Evolutionary conservation across 2,113 vertebrate genomes (phyloP).

Genomic region (Micromys minutus): DNA sequence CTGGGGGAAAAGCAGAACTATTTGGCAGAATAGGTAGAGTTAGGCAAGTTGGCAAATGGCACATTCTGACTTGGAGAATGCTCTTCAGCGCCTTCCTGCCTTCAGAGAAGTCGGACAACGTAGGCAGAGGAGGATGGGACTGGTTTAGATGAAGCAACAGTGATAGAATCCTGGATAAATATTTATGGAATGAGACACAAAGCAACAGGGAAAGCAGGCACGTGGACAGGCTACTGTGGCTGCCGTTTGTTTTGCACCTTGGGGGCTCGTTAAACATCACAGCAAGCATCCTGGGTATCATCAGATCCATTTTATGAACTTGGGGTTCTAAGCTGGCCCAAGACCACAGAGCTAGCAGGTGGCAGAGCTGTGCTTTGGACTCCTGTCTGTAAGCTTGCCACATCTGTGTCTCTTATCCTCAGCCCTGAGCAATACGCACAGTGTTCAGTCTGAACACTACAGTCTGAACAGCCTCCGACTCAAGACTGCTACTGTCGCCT

Average conservation of each 20-base stretch:
- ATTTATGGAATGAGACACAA: neutral
- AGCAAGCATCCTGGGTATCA: neutral
- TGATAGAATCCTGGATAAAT: neutral
- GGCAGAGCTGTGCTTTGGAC: neutral
- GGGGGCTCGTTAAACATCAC: neutral
- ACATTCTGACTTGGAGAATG: neutral
- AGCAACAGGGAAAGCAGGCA: neutral
- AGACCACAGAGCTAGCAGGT: neutral
- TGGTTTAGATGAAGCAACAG: neutral
- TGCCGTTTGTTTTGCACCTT: neutral
- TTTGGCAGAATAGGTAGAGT: constrained; percentile 49
- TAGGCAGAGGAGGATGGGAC: neutral
- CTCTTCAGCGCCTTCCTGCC: constrained; percentile 16
- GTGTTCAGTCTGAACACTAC: neutral
- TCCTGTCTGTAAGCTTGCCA: neutral
- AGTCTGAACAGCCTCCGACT: neutral
- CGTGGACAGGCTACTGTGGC: neutral
- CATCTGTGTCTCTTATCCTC: neutral
- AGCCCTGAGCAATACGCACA: neutral
- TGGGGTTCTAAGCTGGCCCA: neutral
- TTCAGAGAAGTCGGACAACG: constrained; percentile 29
- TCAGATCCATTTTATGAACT: neutral
- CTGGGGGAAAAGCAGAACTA: neutral
- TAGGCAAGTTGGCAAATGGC: constrained; percentile 11
- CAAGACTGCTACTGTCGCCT: neutral